phyloP scores from a whole-genome alignment of 2,797 vertebrate species.

The Neopelma chrysocephalum region DNA sequence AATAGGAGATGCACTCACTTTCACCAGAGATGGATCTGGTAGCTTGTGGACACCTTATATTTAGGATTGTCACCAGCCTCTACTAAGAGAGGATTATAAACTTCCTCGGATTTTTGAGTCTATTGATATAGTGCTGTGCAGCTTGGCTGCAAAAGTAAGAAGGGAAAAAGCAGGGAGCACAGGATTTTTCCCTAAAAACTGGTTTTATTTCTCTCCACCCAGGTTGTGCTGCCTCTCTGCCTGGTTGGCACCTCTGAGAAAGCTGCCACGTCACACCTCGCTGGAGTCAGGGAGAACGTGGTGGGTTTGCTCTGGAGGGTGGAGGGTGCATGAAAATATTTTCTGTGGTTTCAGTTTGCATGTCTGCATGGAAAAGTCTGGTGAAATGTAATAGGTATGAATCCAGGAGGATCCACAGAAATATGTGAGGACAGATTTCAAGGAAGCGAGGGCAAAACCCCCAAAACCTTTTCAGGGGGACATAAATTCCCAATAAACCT shows the following conservation, averaged over 20 bases:
- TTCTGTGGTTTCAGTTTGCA: constrained; percentile 62
- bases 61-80: not conserved
- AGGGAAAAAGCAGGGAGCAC: not conserved
- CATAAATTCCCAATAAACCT: constrained; percentile 22
- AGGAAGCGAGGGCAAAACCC: not conserved
- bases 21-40: not conserved
- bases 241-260: constrained; percentile 16
- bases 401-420: constrained; percentile 44
- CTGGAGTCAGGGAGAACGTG: not conserved
- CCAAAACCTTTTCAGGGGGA: not conserved
- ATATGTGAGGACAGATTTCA: constrained; percentile 31
- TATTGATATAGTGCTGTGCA: not conserved
- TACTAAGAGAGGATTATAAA: not conserved
- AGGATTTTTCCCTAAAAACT: not conserved
- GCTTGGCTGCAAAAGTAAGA: not conserved
- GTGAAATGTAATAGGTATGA: constrained; percentile 32
- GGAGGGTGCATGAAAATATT: constrained; percentile 55
- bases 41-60: not conserved
- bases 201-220: not conserved
- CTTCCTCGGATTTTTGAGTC: not conserved
- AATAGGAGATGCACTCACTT: not conserved
- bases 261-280: constrained; percentile 32
- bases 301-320: constrained; percentile 56
- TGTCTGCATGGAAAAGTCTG: constrained; percentile 39
- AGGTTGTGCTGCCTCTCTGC: constrained; percentile 6